A percentile compares a stretch with the other conserved stretches of the same genome.
These are phyloP conservation scores for Hyphantria cunea DNA, from an alignment of 1,140 invertebrate species.

Conservation along the genomic window DNA sequence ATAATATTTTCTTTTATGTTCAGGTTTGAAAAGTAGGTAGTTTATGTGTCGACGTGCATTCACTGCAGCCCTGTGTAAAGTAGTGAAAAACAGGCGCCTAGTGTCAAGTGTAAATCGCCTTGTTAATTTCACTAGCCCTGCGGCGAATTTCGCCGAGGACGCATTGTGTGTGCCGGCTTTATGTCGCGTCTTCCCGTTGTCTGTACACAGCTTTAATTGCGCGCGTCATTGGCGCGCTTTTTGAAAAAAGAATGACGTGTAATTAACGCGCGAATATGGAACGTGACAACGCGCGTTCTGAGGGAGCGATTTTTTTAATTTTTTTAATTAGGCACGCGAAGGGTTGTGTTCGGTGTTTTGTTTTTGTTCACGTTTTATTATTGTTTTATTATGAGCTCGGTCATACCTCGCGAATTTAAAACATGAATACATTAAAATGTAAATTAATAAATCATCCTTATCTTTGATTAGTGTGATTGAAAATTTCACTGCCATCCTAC, in stretches of 20 bases:
- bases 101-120: conserved; percentile 81
- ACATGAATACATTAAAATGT: conserved; percentile 26
- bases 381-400: conserved; percentile 26
- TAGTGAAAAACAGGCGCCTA: conserved; percentile 75
- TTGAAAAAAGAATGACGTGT: conserved; percentile 81
- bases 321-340: conserved; percentile 78
- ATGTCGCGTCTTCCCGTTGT: conserved; percentile 80
- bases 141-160: conserved; percentile 79
- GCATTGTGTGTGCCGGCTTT: conserved; percentile 79
- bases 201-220: conserved; percentile 80
- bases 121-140: conserved; percentile 79
- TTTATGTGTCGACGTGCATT: conserved; percentile 47
- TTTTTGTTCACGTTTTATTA: conserved; percentile 53
- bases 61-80: conserved; percentile 56
- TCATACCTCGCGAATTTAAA: conserved; percentile 23
- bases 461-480: conserved; percentile 1
- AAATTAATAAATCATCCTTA: conserved; percentile 19
- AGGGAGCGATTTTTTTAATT: conserved; percentile 71
- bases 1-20: conserved; percentile 39
- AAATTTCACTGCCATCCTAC: no score
- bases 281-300: conserved; percentile 78
- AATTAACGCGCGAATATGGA: conserved; percentile 81
- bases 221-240: conserved; percentile 80
- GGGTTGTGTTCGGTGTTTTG: conserved; percentile 63
- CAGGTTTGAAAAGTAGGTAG: conserved; percentile 40